These are phyloP conservation scores for Steinernema scapterisci DNA, from an alignment of 2,888 invertebrate genomes.

Conservation along the genomic window DNA sequence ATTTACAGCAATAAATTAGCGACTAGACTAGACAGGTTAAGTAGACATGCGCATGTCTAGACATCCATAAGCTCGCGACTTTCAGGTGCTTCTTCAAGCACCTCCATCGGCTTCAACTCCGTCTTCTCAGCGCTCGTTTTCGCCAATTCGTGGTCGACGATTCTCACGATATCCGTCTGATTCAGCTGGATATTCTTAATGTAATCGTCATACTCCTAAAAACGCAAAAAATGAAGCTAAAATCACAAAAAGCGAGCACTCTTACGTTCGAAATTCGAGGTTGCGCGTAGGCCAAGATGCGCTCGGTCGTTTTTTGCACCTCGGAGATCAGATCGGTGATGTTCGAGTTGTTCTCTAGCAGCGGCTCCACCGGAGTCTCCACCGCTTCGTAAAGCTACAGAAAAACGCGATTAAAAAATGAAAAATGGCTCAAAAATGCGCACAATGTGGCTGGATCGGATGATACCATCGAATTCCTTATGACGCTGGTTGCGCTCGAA, in stretches of 20 bases:
- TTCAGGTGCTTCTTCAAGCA: neutral
- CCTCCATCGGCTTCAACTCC: neutral
- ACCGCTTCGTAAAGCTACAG: conserved; percentile 40
- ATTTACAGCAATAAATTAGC: neutral
- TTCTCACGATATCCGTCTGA: conserved; percentile 41
- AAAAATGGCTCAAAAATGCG: neutral
- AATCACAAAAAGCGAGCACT: neutral
- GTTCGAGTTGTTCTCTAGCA: conserved; percentile 12
- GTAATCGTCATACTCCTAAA: conserved; percentile 30
- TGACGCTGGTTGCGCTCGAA: conserved; percentile 40
- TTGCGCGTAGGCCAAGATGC: conserved; percentile 2
- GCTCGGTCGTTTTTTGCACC: conserved; percentile 8
- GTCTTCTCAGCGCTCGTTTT: neutral
- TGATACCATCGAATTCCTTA: conserved; percentile 42
- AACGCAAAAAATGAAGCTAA: neutral
- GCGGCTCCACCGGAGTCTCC: conserved; percentile 31
- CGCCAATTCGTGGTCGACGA: conserved; percentile 36
- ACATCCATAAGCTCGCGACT: neutral
- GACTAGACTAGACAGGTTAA: no score
- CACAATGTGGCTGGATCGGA: conserved; percentile 40
- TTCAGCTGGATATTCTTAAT: conserved; percentile 33
- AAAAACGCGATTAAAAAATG: neutral
- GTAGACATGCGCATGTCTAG: neutral
- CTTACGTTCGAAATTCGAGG: conserved; percentile 19
- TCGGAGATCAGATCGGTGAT: conserved; percentile 15